Evolutionary conservation across 2,888 invertebrate species (phyloP).

Genomic region (Drosophila longiperda): DNA sequence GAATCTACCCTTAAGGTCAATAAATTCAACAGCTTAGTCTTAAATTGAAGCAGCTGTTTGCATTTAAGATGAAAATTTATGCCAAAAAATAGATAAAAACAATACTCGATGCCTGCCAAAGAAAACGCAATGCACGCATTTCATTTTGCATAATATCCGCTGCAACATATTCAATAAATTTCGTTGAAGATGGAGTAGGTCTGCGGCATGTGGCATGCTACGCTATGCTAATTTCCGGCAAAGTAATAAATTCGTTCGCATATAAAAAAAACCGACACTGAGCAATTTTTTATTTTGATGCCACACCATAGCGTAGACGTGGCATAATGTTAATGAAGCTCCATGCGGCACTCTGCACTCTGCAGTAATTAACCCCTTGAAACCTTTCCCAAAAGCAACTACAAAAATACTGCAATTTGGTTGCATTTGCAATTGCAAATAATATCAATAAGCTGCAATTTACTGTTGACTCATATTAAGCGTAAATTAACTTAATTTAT

Average conservation of each 20-base stretch:
- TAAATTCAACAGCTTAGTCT: conserved; percentile 40
- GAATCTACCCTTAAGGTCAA: conserved; percentile 17
- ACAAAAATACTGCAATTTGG: conserved; percentile 2
- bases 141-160: conserved; percentile 61
- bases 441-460: conserved; percentile 29
- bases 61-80: conserved; percentile 54
- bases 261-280: conserved; percentile 1
- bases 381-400: not conserved
- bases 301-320: conserved; percentile 27
- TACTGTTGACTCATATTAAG: conserved; percentile 38
- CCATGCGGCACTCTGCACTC: conserved; percentile 13
- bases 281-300: not conserved
- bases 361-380: conserved; percentile 38
- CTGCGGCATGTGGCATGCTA: conserved; percentile 2
- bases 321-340: conserved; percentile 46
- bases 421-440: conserved; percentile 11
- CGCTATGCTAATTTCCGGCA: conserved; percentile 67
- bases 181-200: conserved; percentile 3
- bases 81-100: conserved; percentile 20
- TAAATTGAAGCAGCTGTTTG: conserved; percentile 37
- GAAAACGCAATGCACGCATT: conserved; percentile 34
- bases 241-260: conserved; percentile 41
- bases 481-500: conserved; percentile 49
- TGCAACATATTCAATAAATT: conserved; percentile 60
- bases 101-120: conserved; percentile 24